A percentile compares a stretch with the other conserved stretches of the same genome.
Conservation (phyloP, 2,888 invertebrate genomes). For the Leptinotarsa rubiginosa region DNA sequence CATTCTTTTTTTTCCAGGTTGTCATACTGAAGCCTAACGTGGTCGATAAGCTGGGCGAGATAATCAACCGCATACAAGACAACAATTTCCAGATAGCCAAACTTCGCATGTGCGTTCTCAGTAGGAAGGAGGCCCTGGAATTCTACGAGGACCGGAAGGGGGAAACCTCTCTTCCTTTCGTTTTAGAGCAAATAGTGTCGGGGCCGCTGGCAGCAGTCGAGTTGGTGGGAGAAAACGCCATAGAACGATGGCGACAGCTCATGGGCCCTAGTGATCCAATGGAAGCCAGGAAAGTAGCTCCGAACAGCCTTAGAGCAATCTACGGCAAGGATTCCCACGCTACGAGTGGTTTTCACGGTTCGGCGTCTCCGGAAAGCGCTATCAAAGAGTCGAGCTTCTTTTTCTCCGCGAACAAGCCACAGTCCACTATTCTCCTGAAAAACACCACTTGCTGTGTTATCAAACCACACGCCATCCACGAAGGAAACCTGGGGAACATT, state of each 20-base stretch:
- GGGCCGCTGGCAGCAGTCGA: conserved; percentile 80
- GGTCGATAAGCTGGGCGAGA: conserved; percentile 77
- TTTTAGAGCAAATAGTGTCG: conserved; percentile 75
- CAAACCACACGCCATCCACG: conserved; percentile 89
- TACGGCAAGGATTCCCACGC: conserved; percentile 78
- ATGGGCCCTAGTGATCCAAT: conserved; percentile 75
- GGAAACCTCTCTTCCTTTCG: conserved; percentile 73
- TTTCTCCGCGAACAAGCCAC: conserved; percentile 66
- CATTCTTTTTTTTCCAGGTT: not conserved
- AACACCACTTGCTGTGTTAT: conserved; percentile 86
- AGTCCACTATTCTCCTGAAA: conserved; percentile 70
- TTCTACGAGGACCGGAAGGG: conserved; percentile 73
- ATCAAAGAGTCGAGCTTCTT: conserved; percentile 72
- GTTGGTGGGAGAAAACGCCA: conserved; percentile 78
- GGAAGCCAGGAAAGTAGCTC: conserved; percentile 69
- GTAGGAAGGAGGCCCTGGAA: conserved; percentile 71
- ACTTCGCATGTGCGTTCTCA: conserved; percentile 79
- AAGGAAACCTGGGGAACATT: conserved; percentile 79
- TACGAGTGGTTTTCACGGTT: conserved; percentile 78
- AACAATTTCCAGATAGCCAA: conserved; percentile 66
- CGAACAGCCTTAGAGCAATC: conserved; percentile 72
- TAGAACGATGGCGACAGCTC: conserved; percentile 71
- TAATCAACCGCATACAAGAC: conserved; percentile 76
- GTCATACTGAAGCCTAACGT: conserved; percentile 82
- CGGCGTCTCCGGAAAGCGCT: conserved; percentile 71